These are phyloP conservation scores for Cyclophora albipunctata DNA, from an alignment of 2,888 invertebrate species.

Conservation along the genomic window DNA sequence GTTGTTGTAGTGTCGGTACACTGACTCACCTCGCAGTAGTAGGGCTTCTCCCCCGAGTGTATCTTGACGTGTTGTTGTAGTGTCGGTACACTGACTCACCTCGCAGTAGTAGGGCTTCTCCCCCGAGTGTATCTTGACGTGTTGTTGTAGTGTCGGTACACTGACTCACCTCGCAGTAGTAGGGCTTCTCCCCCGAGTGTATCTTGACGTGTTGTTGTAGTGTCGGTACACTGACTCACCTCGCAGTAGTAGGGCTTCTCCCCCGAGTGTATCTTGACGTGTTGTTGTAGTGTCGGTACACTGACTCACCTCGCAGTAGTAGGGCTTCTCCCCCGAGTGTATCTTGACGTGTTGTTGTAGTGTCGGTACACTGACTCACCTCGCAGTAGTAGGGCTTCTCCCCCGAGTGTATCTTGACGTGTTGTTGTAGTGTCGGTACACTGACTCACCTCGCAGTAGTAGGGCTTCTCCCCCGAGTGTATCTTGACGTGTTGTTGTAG, in stretches of 20 bases:
- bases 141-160: constrained; percentile 91
- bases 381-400: constrained; percentile 84
- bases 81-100: constrained; percentile 93
- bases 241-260: constrained; percentile 84
- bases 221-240: constrained; percentile 93
- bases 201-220: constrained; percentile 86
- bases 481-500: constrained; percentile 86
- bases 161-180: no score
- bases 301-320: no score
- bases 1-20: constrained; percentile 91
- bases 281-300: constrained; percentile 91
- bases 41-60: constrained; percentile 86
- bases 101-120: constrained; percentile 84
- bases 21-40: no score
- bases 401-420: constrained; percentile 85
- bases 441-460: no score
- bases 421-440: constrained; percentile 91
- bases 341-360: constrained; percentile 86
- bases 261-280: constrained; percentile 85
- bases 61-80: constrained; percentile 86
- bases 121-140: constrained; percentile 85
- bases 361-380: constrained; percentile 93
- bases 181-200: constrained; percentile 86
- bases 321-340: constrained; percentile 86
- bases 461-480: constrained; percentile 86